These are phyloP conservation scores for Pseudoatta argentina DNA, from an alignment of 1,140 invertebrate species.

Conservation along the genomic window DNA sequence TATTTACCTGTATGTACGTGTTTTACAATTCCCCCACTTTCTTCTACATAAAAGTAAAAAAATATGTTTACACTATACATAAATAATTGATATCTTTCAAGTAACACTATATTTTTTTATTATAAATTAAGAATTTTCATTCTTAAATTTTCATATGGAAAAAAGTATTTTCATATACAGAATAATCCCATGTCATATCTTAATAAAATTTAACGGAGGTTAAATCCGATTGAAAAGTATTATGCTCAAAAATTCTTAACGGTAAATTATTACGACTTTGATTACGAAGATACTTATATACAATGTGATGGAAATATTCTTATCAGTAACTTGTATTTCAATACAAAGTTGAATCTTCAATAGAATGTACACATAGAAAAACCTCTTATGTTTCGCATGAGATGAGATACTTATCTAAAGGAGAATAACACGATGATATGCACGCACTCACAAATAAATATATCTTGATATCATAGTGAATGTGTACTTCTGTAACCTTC, in stretches of 20 bases:
- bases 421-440: neutral
- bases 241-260: neutral
- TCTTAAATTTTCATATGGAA: too few species aligned
- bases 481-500: neutral
- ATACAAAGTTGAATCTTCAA: constrained; percentile 8
- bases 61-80: neutral
- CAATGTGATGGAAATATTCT: constrained; percentile 23
- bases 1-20: too few species aligned
- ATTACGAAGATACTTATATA: neutral
- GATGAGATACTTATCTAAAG: constrained; percentile 15
- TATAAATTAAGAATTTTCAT: neutral
- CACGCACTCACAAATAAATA: neutral
- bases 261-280: neutral
- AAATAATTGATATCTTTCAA: neutral
- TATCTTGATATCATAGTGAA: neutral
- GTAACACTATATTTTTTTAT: neutral
- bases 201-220: neutral
- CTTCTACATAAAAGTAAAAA: neutral
- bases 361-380: neutral
- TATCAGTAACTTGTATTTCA: neutral
- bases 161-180: neutral
- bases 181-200: neutral
- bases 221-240: neutral
- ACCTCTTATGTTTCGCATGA: constrained; percentile 17
- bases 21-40: too few species aligned